Evolutionary conservation across 2,113 vertebrate species (phyloP).

Genomic region (Enhydra lutris): DNA sequence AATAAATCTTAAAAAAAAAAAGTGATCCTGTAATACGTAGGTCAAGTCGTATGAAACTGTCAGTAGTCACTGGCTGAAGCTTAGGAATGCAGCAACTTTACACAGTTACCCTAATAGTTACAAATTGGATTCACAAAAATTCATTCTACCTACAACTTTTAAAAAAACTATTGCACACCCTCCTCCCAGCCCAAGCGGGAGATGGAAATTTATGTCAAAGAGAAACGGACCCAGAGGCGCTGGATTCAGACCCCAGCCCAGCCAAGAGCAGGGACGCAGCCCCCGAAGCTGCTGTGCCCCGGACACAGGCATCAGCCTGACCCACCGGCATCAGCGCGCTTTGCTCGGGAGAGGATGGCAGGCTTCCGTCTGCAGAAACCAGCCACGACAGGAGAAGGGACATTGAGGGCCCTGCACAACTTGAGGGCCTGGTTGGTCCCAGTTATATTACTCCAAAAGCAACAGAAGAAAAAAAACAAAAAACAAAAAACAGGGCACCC

Average conservation of each 20-base stretch:
- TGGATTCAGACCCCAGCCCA: not conserved
- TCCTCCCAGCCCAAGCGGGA: not conserved
- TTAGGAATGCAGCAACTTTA: constrained; percentile 19
- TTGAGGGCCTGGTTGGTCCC: not conserved
- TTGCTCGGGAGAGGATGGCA: not conserved
- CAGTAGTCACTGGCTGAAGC: not conserved
- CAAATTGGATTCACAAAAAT: not conserved
- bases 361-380: not conserved
- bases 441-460: not conserved
- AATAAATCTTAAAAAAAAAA: not conserved
- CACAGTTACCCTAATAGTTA: not conserved
- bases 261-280: not conserved
- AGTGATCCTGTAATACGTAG: not conserved
- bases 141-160: not conserved
- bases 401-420: not conserved
- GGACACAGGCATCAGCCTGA: not conserved
- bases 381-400: not conserved
- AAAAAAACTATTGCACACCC: not conserved
- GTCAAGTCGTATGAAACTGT: not conserved
- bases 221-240: not conserved
- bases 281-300: not conserved
- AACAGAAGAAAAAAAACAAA: too few species aligned
- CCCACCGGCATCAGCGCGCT: not conserved
- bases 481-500: too few species aligned
- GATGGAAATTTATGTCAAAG: not conserved